Conservation (phyloP, 2,113 vertebrate species). For the Bucco capensis region DNA sequence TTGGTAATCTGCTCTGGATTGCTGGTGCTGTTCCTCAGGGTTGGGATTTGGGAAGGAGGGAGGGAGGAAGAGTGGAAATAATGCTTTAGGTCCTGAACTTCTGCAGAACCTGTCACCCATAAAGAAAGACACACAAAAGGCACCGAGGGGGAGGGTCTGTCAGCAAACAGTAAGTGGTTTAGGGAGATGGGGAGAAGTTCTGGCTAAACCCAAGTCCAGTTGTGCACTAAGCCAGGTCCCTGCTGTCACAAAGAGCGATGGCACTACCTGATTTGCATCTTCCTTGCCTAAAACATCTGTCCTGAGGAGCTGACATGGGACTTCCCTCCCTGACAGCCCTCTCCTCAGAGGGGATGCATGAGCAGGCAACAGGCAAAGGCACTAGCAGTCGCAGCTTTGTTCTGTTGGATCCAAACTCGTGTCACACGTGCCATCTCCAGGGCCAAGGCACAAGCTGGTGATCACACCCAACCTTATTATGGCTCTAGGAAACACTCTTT, state of each 20-base stretch:
- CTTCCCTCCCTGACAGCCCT: background rate
- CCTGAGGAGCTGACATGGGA: background rate
- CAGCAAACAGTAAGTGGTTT: background rate
- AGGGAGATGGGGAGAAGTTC: background rate
- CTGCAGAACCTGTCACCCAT: background rate
- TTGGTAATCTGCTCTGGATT: background rate
- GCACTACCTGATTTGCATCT: background rate
- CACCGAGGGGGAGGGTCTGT: fast-evolving
- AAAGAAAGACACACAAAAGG: fast-evolving
- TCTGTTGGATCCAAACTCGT: fast-evolving
- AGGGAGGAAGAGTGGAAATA: background rate
- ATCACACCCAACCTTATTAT: background rate
- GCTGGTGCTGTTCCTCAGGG: background rate
- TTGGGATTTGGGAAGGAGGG: background rate
- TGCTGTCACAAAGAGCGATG: background rate
- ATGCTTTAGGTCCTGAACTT: background rate
- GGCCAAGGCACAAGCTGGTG: background rate
- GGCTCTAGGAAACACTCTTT: background rate
- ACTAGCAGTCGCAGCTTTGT: fast-evolving
- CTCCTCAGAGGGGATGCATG: background rate
- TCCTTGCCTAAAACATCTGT: background rate
- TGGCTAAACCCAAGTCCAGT: background rate
- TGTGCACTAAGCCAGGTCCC: background rate
- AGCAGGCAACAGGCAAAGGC: background rate
- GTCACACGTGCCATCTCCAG: fast-evolving